phyloP scores from a whole-genome alignment of 2,113 vertebrate species.

The Polyodon spathula region DNA sequence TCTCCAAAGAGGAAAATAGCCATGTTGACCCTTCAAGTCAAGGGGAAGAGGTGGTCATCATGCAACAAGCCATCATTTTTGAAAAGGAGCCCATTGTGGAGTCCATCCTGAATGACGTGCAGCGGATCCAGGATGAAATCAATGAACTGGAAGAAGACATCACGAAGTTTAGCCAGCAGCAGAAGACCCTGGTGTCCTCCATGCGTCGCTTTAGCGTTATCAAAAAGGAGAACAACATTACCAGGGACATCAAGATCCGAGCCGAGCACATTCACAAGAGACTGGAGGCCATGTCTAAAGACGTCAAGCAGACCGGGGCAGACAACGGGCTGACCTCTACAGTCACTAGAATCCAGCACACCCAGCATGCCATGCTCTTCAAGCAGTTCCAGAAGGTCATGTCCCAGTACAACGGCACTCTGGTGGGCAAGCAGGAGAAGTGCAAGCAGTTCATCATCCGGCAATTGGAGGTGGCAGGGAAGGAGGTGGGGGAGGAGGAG shows the following conservation, averaged over 20 bases:
- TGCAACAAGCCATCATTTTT: constrained; percentile 77
- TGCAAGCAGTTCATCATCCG: constrained; percentile 83
- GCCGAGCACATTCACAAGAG: constrained; percentile 68
- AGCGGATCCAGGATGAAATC: constrained; percentile 71
- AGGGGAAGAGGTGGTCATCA: constrained; percentile 47
- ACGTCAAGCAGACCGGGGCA: constrained; percentile 59
- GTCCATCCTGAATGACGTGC: constrained; percentile 69
- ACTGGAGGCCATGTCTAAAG: constrained; percentile 63
- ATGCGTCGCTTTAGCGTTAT: constrained; percentile 89
- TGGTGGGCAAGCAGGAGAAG: constrained; percentile 77
- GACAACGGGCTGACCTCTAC: constrained; percentile 56
- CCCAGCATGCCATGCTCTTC: constrained; percentile 66
- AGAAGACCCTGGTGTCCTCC: constrained; percentile 70
- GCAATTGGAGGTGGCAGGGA: constrained; percentile 82
- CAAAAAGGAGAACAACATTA: constrained; percentile 78
- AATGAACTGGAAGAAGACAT: constrained; percentile 66
- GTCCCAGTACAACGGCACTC: constrained; percentile 69
- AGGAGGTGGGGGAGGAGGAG: constrained; percentile 74
- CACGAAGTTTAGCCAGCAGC: constrained; percentile 72
- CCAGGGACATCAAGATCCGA: constrained; percentile 72
- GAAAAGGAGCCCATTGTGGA: constrained; percentile 77
- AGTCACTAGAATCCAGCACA: constrained; percentile 63
- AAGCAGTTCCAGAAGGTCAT: constrained; percentile 70
- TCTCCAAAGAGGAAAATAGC: constrained; percentile 29
- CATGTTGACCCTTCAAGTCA: constrained; percentile 6